Evolutionary conservation across 2,888 invertebrate genomes (phyloP).

Genomic region (Xanthostigma xanthostigma): DNA sequence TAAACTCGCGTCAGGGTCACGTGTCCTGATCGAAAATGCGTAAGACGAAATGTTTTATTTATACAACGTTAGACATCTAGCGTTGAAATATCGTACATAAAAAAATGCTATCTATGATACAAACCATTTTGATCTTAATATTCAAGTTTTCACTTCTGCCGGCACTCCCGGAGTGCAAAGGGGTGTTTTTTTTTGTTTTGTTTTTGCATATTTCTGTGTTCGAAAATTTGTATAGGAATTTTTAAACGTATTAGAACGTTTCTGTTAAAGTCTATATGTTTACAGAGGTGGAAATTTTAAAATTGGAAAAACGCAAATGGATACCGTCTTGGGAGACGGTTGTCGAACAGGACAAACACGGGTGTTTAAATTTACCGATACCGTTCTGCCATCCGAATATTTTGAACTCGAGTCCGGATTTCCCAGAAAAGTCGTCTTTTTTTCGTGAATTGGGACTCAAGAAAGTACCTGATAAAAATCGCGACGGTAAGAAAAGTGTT

Average conservation of each 20-base stretch:
- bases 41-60: too few relatives aligned
- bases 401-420: slow-evolving; percentile 31
- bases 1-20: too few relatives aligned
- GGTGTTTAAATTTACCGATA: slow-evolving; percentile 31
- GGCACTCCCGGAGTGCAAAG: too few relatives aligned
- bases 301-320: slow-evolving; percentile 39
- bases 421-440: slow-evolving; percentile 41
- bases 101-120: too few relatives aligned
- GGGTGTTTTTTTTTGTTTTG: slow-evolving; percentile 2
- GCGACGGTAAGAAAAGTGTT: slow-evolving; percentile 36
- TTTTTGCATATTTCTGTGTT: slow-evolving; percentile 7
- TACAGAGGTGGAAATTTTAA: slow-evolving; percentile 41
- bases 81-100: too few relatives aligned
- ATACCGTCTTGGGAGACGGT: slow-evolving; percentile 24
- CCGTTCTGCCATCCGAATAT: slow-evolving; percentile 33
- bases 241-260: background rate
- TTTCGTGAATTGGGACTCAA: slow-evolving; percentile 40
- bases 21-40: too few relatives aligned
- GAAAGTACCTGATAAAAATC: slow-evolving; percentile 34
- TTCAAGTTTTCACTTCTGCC: too few relatives aligned
- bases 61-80: too few relatives aligned
- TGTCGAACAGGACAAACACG: slow-evolving; percentile 16
- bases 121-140: too few relatives aligned
- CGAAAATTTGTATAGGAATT: too few relatives aligned
- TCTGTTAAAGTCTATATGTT: slow-evolving; percentile 9